Evolutionary conservation across 2,113 vertebrate genomes (phyloP).

Genomic region (Hydrochoerus hydrochaeris): DNA sequence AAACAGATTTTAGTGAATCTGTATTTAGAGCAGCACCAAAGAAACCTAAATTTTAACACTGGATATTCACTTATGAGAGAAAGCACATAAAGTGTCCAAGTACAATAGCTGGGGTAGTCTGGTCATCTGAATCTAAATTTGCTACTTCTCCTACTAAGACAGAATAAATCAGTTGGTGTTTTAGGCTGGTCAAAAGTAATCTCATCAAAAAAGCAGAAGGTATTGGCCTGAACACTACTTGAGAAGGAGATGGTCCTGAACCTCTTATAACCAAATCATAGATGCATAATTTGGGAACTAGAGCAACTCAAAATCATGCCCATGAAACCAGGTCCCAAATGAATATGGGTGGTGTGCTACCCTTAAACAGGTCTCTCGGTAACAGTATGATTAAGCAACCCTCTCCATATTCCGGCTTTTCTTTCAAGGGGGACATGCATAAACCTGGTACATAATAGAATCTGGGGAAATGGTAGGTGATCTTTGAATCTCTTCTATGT

Average conservation of each 20-base stretch:
- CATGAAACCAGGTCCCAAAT: constrained; percentile 24
- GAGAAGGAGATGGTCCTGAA: neutral
- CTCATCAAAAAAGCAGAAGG: constrained; percentile 1
- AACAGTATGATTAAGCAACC: neutral
- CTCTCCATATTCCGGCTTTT: neutral
- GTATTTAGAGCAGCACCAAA: constrained; percentile 72
- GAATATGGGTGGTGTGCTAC: neutral
- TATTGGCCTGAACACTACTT: neutral
- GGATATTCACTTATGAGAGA: constrained; percentile 41
- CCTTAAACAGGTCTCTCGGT: constrained; percentile 24
- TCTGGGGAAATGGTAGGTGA: constrained; percentile 14
- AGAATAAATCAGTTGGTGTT: constrained; percentile 13
- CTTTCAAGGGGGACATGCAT: neutral
- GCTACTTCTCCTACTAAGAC: neutral
- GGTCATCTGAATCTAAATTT: constrained; percentile 53
- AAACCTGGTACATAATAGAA: neutral
- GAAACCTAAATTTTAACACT: constrained; percentile 62
- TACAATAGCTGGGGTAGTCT: neutral
- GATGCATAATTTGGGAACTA: neutral
- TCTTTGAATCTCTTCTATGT: neutral
- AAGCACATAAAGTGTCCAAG: neutral
- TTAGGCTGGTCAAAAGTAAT: constrained; percentile 44
- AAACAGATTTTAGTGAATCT: constrained; percentile 64
- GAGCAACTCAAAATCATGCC: neutral
- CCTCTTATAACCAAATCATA: constrained; percentile 4